Percentiles rank a stretch among this genome's conserved stretches.
Evolutionary conservation across 2,113 vertebrate genomes (phyloP).

Genomic region (Xenus cinereus): DNA sequence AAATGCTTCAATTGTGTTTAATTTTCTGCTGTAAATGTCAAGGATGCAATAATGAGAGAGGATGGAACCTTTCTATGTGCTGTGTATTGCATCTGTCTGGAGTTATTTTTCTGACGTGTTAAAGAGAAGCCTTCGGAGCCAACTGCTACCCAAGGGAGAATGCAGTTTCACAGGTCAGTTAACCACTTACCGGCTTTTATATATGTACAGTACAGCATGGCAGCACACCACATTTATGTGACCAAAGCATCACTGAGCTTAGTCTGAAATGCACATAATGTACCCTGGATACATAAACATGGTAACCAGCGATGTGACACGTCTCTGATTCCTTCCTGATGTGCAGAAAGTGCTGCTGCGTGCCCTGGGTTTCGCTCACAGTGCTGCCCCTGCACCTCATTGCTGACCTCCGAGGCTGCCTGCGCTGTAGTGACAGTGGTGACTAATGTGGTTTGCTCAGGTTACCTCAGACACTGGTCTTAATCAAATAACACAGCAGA

Average conservation of each 20-base stretch:
- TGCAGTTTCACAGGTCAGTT: constrained; percentile 54
- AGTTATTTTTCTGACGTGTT: constrained; percentile 36
- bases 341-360: not conserved
- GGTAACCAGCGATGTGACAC: not conserved
- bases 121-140: constrained; percentile 28
- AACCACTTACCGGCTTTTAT: not conserved
- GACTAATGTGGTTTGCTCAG: not conserved
- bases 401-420: not conserved
- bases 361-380: not conserved
- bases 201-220: not conserved
- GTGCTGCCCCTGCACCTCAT: not conserved
- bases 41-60: constrained; percentile 44
- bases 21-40: constrained; percentile 61
- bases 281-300: not conserved
- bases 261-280: not conserved
- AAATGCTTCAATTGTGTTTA: constrained; percentile 62
- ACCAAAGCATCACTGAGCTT: not conserved
- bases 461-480: not conserved
- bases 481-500: not conserved
- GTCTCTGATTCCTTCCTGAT: not conserved
- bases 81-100: not conserved
- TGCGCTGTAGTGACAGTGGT: not conserved
- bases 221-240: not conserved
- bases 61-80: constrained; percentile 3
- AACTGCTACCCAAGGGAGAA: constrained; percentile 16